Base-by-base conservation (phyloP, 2,888 invertebrate species). In the Bombylius discolor region DNA sequence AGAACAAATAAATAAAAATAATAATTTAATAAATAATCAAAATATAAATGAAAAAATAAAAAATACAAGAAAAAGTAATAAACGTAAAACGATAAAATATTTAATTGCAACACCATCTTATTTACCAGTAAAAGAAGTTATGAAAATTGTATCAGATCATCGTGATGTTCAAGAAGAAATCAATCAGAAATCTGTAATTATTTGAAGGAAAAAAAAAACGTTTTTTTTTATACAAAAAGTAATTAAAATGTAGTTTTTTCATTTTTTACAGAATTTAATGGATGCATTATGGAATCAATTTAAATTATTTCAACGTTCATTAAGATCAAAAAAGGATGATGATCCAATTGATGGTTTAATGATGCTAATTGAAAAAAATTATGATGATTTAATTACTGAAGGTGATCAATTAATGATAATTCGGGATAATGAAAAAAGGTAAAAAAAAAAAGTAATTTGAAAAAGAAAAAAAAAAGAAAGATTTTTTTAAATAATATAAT, bases 311-410 rank as follows among this genome's bases (percentile, higher is more conserved):
- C 72, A 72, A 59, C 66, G 68, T 7, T 67, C 70, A 46, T 62
- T 72, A 4, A 71, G 71, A 59, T 68, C 70, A 52, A 70, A 71
- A 57, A 63, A 65, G 7, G 73, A 71, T 50, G 65, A 67, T 51
- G 72, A 73, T 31, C 67, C 69, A 31, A 70, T 67, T 46, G 72
- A 73, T 62, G 62, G 70, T 4, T 59, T 72, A 47, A 65, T 68
- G 51, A 68, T 72, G 73, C 65, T 74, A 64, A 72, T 72, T 47
- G 72, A 74, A 59, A 67, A 69, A 47, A 72, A 72, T 60, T 72
- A 74, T 51, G 74, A 72, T 64, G 70, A 71, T 53, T 61, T 72
- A 32, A 70, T 72, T 58, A 58, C 64, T 3, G 72, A 72, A 57
- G 74, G 74, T 13, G 73, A 74, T 58, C 70, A 69, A 46, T 58